A percentile compares a stretch with the other conserved stretches of the same genome.
These are phyloP conservation scores for Crenichthys baileyi DNA, from an alignment of 2,797 vertebrate genomes.

Conservation along the genomic window DNA sequence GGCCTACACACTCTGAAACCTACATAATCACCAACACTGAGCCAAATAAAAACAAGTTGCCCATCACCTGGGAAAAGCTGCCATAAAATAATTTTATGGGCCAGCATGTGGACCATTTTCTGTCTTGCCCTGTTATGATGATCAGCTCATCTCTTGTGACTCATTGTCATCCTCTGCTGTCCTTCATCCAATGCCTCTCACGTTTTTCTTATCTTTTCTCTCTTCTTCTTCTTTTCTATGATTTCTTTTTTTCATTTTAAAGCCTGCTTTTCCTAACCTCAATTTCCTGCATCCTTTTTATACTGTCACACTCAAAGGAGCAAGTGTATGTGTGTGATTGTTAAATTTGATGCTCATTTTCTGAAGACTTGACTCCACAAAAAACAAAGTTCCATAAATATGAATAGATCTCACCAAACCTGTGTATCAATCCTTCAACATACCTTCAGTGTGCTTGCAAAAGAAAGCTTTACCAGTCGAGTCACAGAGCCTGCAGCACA, in stretches of 20 bases:
- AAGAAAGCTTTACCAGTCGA: conserved; percentile 44
- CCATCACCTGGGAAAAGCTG: conserved; percentile 51
- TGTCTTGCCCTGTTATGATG: conserved; percentile 53
- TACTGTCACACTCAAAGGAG: conserved; percentile 34
- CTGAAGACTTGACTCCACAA: conserved; percentile 35
- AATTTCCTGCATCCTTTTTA: conserved; percentile 60
- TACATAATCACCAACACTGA: conserved; percentile 45
- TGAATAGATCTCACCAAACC: neutral
- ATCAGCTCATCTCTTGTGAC: conserved; percentile 62
- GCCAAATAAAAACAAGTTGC: conserved; percentile 66
- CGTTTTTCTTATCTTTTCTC: conserved; percentile 11
- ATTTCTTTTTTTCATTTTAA: conserved; percentile 12
- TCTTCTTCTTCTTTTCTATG: neutral
- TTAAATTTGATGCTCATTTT: conserved; percentile 33
- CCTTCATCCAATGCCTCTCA: conserved; percentile 15
- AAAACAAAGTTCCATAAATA: conserved; percentile 39
- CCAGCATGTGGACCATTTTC: conserved; percentile 72
- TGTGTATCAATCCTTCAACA: conserved; percentile 9
- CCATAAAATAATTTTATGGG: conserved; percentile 69
- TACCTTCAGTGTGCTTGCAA: conserved; percentile 52
- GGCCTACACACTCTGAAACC: conserved; percentile 18
- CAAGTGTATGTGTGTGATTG: conserved; percentile 17
- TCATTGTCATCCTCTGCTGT: conserved; percentile 52
- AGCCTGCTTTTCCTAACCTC: conserved; percentile 31
- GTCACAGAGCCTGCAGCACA: conserved; percentile 32